Conservation (phyloP, 2,888 invertebrate genomes). For the Portevinia maculata region DNA sequence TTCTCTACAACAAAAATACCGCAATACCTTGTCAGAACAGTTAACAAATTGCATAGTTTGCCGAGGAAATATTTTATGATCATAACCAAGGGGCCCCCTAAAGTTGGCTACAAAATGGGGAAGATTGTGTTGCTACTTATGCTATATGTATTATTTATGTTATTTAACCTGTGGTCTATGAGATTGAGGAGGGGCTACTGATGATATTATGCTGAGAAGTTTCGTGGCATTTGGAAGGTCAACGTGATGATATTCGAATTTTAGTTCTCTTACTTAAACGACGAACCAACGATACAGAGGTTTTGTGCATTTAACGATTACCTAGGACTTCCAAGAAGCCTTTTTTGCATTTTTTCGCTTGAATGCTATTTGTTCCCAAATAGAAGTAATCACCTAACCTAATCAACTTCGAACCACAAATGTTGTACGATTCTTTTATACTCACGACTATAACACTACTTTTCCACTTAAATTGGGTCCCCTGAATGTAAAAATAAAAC, state of each 20-base stretch:
- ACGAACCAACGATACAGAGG: too few species aligned
- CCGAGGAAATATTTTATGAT: conserved; percentile 35
- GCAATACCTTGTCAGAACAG: conserved; percentile 31
- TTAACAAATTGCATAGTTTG: conserved; percentile 65
- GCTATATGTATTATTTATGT: too few species aligned
- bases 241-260: conserved; percentile 17
- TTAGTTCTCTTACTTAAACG: too few species aligned
- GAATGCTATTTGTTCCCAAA: conserved; percentile 45
- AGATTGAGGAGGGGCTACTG: conserved; percentile 9
- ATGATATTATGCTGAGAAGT: conserved; percentile 44
- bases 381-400: conserved; percentile 45
- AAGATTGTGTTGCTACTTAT: conserved; percentile 16
- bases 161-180: too few species aligned
- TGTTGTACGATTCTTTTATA: not conserved
- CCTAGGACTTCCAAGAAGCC: conserved; percentile 6
- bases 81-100: conserved; percentile 25
- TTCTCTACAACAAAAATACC: conserved; percentile 3
- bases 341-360: conserved; percentile 19
- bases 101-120: not conserved
- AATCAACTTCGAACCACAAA: conserved; percentile 48
- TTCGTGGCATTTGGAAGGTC: conserved; percentile 5
- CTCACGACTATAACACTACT: conserved; percentile 24
- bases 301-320: not conserved
- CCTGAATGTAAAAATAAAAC: conserved; percentile 40
- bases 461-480: conserved; percentile 47